These are phyloP conservation scores for Sericinus montela DNA, from an alignment of 2,888 invertebrate species.

Conservation along the genomic window DNA sequence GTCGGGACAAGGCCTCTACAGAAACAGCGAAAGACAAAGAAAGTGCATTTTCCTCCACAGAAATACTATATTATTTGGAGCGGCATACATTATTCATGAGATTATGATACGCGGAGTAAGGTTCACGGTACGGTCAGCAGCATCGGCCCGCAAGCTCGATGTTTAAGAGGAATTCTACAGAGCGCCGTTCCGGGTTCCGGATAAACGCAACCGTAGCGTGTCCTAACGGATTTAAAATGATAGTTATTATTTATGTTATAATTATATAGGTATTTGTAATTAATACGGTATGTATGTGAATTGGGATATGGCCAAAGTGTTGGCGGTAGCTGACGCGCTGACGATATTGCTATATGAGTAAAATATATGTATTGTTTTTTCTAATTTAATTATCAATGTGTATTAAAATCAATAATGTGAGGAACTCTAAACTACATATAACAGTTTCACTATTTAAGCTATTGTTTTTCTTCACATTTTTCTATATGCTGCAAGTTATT, in stretches of 20 bases:
- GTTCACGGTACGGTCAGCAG: slow-evolving; percentile 55
- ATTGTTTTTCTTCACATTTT: no score
- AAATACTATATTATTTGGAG: slow-evolving; percentile 74
- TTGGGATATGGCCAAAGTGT: not conserved
- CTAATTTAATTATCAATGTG: no score
- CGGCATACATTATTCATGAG: slow-evolving; percentile 55
- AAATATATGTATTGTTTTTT: no score
- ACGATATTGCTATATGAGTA: no score
- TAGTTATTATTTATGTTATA: slow-evolving; percentile 37
- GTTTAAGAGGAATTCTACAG: slow-evolving; percentile 13
- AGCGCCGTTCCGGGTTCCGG: slow-evolving; percentile 32
- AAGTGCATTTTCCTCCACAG: slow-evolving; percentile 17
- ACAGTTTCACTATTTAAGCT: no score
- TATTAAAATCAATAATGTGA: no score
- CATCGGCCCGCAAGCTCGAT: slow-evolving; percentile 6
- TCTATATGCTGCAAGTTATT: no score
- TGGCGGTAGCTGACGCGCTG: not conserved
- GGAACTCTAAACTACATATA: no score
- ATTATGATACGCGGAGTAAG: slow-evolving; percentile 57
- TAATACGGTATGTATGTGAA: slow-evolving; percentile 9
- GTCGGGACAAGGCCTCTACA: slow-evolving; percentile 26
- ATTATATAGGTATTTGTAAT: slow-evolving; percentile 46
- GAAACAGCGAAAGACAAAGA: slow-evolving; percentile 55
- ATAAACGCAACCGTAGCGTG: slow-evolving; percentile 34
- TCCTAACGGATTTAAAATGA: slow-evolving; percentile 31